A percentile compares a stretch with the other conserved stretches of the same genome.
These are phyloP conservation scores for Amblyraja radiata DNA, from an alignment of 2,797 vertebrate genomes.

Conservation along the genomic window DNA sequence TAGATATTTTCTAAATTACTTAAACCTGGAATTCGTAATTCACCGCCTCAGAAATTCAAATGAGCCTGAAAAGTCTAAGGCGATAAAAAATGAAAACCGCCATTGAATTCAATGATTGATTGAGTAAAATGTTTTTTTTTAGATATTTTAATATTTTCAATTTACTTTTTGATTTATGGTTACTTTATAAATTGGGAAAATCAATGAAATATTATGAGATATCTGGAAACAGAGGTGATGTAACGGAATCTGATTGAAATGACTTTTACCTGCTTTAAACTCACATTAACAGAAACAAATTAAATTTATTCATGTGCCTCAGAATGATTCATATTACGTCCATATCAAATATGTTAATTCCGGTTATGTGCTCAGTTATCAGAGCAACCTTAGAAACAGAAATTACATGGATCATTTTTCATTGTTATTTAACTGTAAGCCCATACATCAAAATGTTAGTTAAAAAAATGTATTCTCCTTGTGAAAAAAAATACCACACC, in stretches of 20 bases:
- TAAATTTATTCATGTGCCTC: not conserved
- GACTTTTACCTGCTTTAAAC: constrained; percentile 4
- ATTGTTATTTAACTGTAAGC: not conserved
- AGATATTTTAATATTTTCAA: constrained; percentile 7
- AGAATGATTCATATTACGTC: not conserved
- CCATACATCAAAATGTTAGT: constrained; percentile 5
- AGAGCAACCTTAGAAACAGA: not conserved
- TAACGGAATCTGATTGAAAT: constrained; percentile 23
- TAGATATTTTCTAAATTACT: not conserved
- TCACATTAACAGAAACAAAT: constrained; percentile 36
- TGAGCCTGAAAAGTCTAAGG: not conserved
- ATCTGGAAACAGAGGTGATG: not conserved
- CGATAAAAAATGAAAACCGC: not conserved
- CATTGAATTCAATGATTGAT: not conserved
- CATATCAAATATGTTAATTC: constrained; percentile 25
- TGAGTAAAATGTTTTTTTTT: not conserved
- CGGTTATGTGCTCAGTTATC: not conserved
- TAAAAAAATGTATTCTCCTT: not conserved
- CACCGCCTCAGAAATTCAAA: too few species aligned
- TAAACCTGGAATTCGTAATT: not conserved
- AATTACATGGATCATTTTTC: not conserved
- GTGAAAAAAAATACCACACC: not conserved
- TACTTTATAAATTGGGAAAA: constrained; percentile 17
- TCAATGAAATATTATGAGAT: not conserved
- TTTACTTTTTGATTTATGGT: constrained; percentile 22